phyloP scores from a whole-genome alignment of 2,888 invertebrate genomes.

The Branchipolynoe longqiensis region DNA sequence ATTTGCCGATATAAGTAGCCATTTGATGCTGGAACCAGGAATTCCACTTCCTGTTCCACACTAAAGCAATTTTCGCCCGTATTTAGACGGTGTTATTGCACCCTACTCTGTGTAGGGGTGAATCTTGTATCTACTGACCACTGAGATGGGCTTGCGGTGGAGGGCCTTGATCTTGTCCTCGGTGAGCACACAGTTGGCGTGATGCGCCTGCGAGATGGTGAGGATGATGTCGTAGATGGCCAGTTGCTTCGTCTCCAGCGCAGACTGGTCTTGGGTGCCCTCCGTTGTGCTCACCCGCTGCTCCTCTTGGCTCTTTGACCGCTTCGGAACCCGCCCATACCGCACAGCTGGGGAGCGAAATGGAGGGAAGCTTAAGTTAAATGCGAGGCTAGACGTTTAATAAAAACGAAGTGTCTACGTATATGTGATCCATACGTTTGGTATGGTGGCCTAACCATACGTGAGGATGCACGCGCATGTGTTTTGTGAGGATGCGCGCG shows the following conservation, averaged over 20 bases:
- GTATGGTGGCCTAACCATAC: too few relatives aligned
- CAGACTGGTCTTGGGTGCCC: constrained; percentile 29
- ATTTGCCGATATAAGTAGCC: too few relatives aligned
- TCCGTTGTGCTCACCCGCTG: constrained; percentile 77
- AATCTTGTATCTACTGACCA: constrained; percentile 80
- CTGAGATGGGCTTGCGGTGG: constrained; percentile 87
- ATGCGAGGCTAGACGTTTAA: neutral
- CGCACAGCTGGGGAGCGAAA: constrained; percentile 80
- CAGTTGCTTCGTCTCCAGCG: constrained; percentile 82
- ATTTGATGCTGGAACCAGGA: too few relatives aligned
- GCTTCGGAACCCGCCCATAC: constrained; percentile 97
- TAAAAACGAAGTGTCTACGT: neutral
- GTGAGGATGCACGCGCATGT: too few relatives aligned
- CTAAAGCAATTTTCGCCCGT: too few relatives aligned
- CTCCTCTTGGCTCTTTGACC: constrained; percentile 90
- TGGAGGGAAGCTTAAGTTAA: neutral
- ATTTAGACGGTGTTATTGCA: too few relatives aligned
- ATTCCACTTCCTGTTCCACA: too few relatives aligned
- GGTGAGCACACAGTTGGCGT: constrained; percentile 92
- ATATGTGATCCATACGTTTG: too few relatives aligned
- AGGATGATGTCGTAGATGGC: constrained; percentile 90
- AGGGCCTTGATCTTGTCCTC: constrained; percentile 90
- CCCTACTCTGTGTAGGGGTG: too few relatives aligned
- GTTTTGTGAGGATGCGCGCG: too few relatives aligned
- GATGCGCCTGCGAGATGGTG: constrained; percentile 90